These are phyloP conservation scores for Bagarius yarrelli DNA, from an alignment of 2,113 vertebrate species.

Conservation along the genomic window DNA sequence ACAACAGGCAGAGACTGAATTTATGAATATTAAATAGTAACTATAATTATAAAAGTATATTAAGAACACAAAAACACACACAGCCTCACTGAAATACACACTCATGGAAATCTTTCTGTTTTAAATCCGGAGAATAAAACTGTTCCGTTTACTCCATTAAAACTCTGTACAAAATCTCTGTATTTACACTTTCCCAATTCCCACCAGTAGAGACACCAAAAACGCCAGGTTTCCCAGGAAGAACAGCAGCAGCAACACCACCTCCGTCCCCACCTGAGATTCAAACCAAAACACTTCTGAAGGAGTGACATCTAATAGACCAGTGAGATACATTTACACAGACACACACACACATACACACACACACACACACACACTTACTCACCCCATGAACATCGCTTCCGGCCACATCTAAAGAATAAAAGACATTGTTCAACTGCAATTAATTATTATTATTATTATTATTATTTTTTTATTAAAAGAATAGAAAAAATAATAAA, in stretches of 20 bases:
- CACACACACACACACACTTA: not conserved
- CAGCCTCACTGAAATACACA: no score
- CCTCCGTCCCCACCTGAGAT: constrained; percentile 46
- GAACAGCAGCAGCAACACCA: constrained; percentile 58
- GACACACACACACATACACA: no score
- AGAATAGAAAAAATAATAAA: no score
- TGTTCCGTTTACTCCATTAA: not conserved
- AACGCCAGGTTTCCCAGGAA: constrained; percentile 70
- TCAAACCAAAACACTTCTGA: not conserved
- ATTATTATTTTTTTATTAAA: no score
- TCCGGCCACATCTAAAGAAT: not conserved
- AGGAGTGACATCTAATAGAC: not conserved
- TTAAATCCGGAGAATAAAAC: not conserved
- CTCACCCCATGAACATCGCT: not conserved
- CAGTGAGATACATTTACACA: no score
- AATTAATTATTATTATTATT: no score
- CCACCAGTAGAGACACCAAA: constrained; percentile 69
- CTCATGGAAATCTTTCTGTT: no score
- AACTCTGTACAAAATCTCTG: no score
- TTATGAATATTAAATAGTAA: not conserved
- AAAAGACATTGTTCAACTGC: not conserved
- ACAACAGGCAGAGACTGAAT: no score
- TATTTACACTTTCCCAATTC: constrained; percentile 60
- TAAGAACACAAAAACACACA: no score
- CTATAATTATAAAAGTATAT: not conserved